A percentile compares a stretch with the other conserved stretches of the same genome.
phyloP scores from a whole-genome alignment of 1,140 invertebrate species.

The Caenorhabditis remanei region DNA sequence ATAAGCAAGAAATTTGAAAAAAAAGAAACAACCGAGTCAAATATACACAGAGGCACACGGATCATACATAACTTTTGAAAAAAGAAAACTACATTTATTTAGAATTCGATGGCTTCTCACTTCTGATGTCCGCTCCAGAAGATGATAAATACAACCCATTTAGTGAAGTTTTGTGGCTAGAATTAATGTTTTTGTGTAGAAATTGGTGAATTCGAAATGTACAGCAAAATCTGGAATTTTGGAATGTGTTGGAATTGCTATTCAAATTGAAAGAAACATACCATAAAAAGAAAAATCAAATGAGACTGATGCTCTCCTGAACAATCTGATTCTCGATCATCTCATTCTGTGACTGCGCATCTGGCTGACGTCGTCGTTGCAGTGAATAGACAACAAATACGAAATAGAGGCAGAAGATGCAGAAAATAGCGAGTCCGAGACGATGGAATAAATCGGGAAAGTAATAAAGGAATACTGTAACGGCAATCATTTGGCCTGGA shows the following conservation, averaged over 20 bases:
- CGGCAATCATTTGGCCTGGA: constrained; percentile 22
- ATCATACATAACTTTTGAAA: neutral
- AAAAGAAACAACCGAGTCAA: constrained; percentile 30
- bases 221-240: neutral
- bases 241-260: too few species aligned
- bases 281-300: neutral
- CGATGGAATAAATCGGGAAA: constrained; percentile 22
- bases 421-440: constrained; percentile 16
- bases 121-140: neutral
- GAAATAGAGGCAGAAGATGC: constrained; percentile 37
- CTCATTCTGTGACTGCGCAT: neutral
- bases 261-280: too few species aligned
- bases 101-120: neutral
- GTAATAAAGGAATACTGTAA: neutral
- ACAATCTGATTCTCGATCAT: constrained; percentile 40
- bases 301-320: constrained; percentile 17
- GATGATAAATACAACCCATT: constrained; percentile 4
- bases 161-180: constrained; percentile 30
- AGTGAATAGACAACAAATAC: constrained; percentile 26
- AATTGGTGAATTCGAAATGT: neutral
- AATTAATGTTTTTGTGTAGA: neutral
- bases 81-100: neutral
- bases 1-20: neutral
- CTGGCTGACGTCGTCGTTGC: constrained; percentile 3
- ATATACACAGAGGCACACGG: constrained; percentile 41